Evolutionary conservation across 1,140 invertebrate species (phyloP).

Genomic region (Brachionus paranguensis): DNA sequence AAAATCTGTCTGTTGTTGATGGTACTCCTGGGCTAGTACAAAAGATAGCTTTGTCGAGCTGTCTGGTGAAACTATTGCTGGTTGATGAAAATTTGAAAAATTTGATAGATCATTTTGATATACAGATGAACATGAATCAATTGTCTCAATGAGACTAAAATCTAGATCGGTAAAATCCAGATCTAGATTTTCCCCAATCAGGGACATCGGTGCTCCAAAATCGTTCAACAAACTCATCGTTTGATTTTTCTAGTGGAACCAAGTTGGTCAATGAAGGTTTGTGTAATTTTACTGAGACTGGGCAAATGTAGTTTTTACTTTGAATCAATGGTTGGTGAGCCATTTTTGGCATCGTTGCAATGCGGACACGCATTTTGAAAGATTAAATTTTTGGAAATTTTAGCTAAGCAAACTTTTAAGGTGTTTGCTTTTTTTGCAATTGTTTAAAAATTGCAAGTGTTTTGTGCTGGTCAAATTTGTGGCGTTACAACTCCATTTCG

Average conservation of each 20-base stretch:
- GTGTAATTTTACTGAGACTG: background rate
- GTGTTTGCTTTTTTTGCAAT: background rate
- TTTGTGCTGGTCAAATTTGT: background rate
- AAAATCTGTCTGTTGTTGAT: background rate
- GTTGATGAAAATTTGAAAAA: background rate
- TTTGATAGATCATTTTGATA: background rate
- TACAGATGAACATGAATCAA: background rate
- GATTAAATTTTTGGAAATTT: background rate
- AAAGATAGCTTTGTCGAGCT: background rate
- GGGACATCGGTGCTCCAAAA: conserved; percentile 24
- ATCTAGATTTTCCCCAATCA: background rate
- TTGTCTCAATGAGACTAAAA: background rate
- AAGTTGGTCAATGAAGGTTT: background rate
- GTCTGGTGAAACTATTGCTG: background rate
- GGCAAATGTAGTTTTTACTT: background rate
- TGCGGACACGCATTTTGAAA: conserved; percentile 20
- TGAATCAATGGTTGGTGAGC: conserved; percentile 17
- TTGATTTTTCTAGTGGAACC: background rate
- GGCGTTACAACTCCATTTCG: background rate
- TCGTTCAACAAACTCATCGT: conserved; percentile 1
- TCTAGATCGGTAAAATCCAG: conserved; percentile 8
- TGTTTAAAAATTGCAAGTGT: conserved; percentile 8
- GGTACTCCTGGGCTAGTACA: background rate
- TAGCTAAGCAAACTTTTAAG: background rate
- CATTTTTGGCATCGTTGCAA: conserved; percentile 15